Conservation (phyloP, 2,797 vertebrate genomes). For the Paedocypris micromegethes region DNA sequence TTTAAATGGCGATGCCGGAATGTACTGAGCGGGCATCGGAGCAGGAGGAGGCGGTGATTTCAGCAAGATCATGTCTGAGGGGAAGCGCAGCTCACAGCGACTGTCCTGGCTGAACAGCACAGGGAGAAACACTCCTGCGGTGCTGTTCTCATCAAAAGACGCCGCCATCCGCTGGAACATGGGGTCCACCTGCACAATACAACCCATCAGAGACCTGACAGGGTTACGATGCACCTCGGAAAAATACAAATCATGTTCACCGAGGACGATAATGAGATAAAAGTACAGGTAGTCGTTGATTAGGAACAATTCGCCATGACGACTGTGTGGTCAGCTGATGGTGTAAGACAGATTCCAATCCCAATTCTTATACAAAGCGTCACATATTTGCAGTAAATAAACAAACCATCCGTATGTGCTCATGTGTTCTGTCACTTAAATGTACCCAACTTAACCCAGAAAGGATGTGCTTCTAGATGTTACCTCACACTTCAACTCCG, state of each 20-base stretch:
- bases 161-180: conserved; percentile 84
- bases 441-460: no score
- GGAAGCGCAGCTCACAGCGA: conserved; percentile 78
- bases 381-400: no score
- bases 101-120: conserved; percentile 75
- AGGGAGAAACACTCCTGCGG: conserved; percentile 80
- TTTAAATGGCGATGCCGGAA: conserved; percentile 67
- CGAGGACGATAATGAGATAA: no score
- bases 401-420: no score
- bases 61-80: conserved; percentile 71
- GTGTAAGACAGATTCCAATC: no score
- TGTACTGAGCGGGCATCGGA: conserved; percentile 57
- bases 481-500: conserved; percentile 78
- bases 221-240: background rate
- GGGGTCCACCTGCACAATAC: conserved; percentile 76
- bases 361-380: no score
- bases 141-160: conserved; percentile 87
- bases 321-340: no score
- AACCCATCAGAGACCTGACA: background rate
- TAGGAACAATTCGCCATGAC: no score
- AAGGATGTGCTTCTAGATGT: no score
- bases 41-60: conserved; percentile 58
- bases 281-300: no score
- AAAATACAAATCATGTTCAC: no score
- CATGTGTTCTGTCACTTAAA: no score